Conservation (phyloP, 2,888 invertebrate species). For the Flabesymbios commensalis region DNA sequence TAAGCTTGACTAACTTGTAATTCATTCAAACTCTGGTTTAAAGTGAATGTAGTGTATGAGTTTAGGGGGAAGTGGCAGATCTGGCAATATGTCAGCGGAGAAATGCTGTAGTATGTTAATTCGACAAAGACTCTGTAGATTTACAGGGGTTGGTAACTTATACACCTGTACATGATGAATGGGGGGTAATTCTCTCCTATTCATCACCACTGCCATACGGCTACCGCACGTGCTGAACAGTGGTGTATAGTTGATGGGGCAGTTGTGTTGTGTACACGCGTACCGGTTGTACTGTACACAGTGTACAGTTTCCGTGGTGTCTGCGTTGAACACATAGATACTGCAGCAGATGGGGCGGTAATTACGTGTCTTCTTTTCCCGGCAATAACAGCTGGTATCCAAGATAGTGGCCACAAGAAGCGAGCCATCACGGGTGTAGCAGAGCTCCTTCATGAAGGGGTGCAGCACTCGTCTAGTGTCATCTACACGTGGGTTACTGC, state of each 20-base stretch:
- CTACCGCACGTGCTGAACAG: slow-evolving; percentile 56
- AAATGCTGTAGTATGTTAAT: slow-evolving; percentile 53
- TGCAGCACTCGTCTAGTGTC: slow-evolving; percentile 46
- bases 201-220: slow-evolving; percentile 57
- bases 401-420: slow-evolving; percentile 56
- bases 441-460: slow-evolving; percentile 51
- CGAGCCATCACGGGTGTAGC: slow-evolving; percentile 54
- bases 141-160: slow-evolving; percentile 52
- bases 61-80: slow-evolving; percentile 53
- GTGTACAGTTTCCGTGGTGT: slow-evolving; percentile 53
- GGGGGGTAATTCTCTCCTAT: slow-evolving; percentile 47
- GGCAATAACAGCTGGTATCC: slow-evolving; percentile 49
- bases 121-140: slow-evolving; percentile 55
- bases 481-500: slow-evolving; percentile 50
- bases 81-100: slow-evolving; percentile 42
- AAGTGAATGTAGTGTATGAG: slow-evolving; percentile 57
- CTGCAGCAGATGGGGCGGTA: slow-evolving; percentile 53
- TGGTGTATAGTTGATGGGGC: slow-evolving; percentile 58
- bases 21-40: slow-evolving; percentile 47
- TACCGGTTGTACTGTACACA: slow-evolving; percentile 59
- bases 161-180: slow-evolving; percentile 57
- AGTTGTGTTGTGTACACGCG: slow-evolving; percentile 54
- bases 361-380: slow-evolving; percentile 53
- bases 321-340: slow-evolving; percentile 56
- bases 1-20: not conserved